Evolutionary conservation across 2,888 invertebrate genomes (phyloP).

Genomic region (Drosophila sordidapex): DNA sequence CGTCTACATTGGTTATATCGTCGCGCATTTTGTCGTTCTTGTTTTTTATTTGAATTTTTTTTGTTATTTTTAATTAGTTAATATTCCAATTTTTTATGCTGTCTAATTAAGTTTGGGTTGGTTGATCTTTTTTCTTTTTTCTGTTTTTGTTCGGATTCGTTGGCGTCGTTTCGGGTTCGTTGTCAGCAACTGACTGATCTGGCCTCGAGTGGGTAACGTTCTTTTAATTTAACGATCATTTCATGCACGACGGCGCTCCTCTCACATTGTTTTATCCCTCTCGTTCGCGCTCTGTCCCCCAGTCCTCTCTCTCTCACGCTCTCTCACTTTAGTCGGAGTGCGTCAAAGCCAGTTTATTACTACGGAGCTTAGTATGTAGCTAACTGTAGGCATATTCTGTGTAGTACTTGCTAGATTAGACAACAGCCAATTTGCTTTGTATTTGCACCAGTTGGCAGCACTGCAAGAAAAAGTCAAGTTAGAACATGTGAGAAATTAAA

Average conservation of each 20-base stretch:
- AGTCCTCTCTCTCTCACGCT: background rate
- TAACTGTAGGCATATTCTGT: slow-evolving; percentile 28
- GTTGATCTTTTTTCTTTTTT: slow-evolving; percentile 3
- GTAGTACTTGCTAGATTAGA: slow-evolving; percentile 56
- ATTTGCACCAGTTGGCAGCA: slow-evolving; percentile 24
- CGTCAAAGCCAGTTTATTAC: slow-evolving; percentile 37
- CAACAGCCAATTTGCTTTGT: slow-evolving; percentile 33
- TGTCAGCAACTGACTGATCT: slow-evolving; percentile 73
- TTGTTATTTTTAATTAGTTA: slow-evolving; percentile 70
- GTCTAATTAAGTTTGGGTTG: slow-evolving; percentile 57
- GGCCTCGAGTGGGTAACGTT: slow-evolving; percentile 66
- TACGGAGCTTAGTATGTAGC: slow-evolving; percentile 26
- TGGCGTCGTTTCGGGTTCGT: slow-evolving; percentile 70
- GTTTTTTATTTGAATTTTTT: slow-evolving; percentile 12
- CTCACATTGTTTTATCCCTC: slow-evolving; percentile 32
- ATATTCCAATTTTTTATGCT: slow-evolving; percentile 65
- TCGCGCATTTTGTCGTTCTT: slow-evolving; percentile 60
- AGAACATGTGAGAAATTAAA: background rate
- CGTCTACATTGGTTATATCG: slow-evolving; percentile 46
- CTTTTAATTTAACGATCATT: slow-evolving; percentile 77
- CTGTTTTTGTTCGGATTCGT: slow-evolving; percentile 16
- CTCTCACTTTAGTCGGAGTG: slow-evolving; percentile 7
- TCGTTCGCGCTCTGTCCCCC: background rate
- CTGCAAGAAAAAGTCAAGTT: slow-evolving; percentile 44
- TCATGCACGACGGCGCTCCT: slow-evolving; percentile 48